Evolutionary conservation across 2,888 invertebrate species (phyloP).

Genomic region (Hydrotaea diabolus): DNA sequence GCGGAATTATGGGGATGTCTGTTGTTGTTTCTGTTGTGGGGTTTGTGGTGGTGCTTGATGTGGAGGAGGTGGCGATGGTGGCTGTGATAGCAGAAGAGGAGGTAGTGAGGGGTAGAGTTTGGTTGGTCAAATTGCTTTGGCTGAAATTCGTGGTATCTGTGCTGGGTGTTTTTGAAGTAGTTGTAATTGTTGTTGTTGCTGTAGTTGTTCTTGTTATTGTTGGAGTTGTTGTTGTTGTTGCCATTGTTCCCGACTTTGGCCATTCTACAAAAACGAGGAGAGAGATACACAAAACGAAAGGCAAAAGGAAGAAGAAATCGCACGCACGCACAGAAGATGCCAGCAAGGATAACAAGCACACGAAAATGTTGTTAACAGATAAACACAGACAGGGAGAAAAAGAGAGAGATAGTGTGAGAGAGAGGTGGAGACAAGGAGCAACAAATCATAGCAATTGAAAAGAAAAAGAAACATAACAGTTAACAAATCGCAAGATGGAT

Average conservation of each 20-base stretch:
- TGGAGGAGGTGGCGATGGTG: constrained; percentile 8
- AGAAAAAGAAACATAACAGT: background rate
- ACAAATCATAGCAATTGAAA: constrained; percentile 30
- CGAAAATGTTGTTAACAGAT: constrained; percentile 28
- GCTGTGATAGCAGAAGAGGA: constrained; percentile 38
- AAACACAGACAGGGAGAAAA: background rate
- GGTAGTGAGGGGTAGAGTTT: constrained; percentile 38
- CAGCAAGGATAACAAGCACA: constrained; percentile 13
- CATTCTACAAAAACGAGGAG: constrained; percentile 71
- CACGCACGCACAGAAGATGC: constrained; percentile 25
- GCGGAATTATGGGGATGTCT: constrained; percentile 31
- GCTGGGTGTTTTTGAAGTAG: constrained; percentile 13
- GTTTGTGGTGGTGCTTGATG: constrained; percentile 22
- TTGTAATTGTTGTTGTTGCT: constrained; percentile 65
- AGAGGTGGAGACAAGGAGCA: constrained; percentile 23
- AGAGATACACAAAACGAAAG: constrained; percentile 50
- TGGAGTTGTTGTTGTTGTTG: constrained; percentile 59
- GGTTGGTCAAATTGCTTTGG: constrained; percentile 41
- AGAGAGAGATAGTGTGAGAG: no score
- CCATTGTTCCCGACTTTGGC: constrained; percentile 74
- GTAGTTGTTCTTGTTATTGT: constrained; percentile 60
- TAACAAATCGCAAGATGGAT: constrained; percentile 23
- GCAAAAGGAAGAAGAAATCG: constrained; percentile 37
- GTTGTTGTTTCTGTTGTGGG: constrained; percentile 5
- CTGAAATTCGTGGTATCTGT: constrained; percentile 22